Evolutionary conservation across 2,888 invertebrate species (phyloP), one percentile per base, ranked within the genome.

Genomic region (Epinotia bilunana): DNA sequence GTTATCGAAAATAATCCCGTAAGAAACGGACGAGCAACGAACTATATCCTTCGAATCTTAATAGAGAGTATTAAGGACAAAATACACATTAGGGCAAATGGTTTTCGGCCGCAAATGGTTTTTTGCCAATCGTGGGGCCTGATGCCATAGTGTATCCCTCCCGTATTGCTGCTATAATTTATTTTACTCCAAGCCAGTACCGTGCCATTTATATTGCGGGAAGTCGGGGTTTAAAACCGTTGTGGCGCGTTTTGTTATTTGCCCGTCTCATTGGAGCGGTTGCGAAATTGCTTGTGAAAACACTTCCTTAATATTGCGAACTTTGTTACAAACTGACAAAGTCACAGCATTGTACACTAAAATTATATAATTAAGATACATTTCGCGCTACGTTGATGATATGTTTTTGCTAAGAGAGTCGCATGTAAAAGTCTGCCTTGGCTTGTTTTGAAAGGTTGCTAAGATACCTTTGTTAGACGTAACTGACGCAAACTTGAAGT

Each of bases 161-260:
- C 39, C 20, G 16, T 46, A 49, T 64, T 46, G 64, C 49, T 28
- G 53, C 65, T 65, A 69, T 58, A 69, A 60, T 60, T 69, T 69
- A 60, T 60, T 46, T 60, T 7, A 69, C 69, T 60, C 23, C n/a
- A 11, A n/a, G 53, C 33, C 20, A 46, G 69, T 43, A 57, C 57
- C 39, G 43, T 69, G n/a, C 46, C 69, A 69, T 69, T 68, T 69
- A 60, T 69, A 58, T 46, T 46, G 69, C n/a, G 16, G 63, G n/a
- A 46, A 28, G 72, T 49, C 69, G 57, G 20, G 63, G 39, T 64
- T 58, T 74, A 74, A 64, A 73, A 58, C 73, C 33, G 58, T 60
- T 70, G 74, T 70, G 74, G 74, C 39, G 33, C 57, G 63, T 74
- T 70, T n/a, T n/a, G n/a, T n/a, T 74, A 74, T 74, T 74, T 74